Evolutionary conservation across 2,888 invertebrate species (phyloP).

Genomic region (Molanna angustata): DNA sequence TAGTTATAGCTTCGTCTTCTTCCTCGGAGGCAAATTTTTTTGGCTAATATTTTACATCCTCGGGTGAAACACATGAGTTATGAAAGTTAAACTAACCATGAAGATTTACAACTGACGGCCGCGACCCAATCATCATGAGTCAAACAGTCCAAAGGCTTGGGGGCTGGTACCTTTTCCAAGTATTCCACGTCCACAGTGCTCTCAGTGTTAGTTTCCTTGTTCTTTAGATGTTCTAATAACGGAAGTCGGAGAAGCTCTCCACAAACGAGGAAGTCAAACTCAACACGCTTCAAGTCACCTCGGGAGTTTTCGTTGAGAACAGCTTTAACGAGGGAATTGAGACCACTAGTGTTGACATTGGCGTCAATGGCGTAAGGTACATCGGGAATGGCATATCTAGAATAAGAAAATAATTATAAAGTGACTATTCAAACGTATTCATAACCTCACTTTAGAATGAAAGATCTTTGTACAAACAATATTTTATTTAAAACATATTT

Average conservation of each 20-base stretch:
- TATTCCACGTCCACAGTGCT: conserved; percentile 88
- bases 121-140: conserved; percentile 99
- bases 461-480: no score
- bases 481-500: no score
- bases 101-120: conserved; percentile 52
- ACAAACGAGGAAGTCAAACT: conserved; percentile 86
- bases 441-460: no score
- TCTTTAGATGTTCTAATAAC: conserved; percentile 72
- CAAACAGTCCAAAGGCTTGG: conserved; percentile 87
- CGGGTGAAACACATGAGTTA: no score
- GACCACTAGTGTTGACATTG: conserved; percentile 62
- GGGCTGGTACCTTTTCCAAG: conserved; percentile 84
- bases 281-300: conserved; percentile 46
- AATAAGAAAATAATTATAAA: conserved; percentile 3
- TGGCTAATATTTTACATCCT: no score
- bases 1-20: no score
- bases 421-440: background rate
- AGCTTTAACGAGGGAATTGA: conserved; percentile 79
- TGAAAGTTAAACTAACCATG: conserved; percentile 26
- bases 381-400: conserved; percentile 84
- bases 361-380: conserved; percentile 80
- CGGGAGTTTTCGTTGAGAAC: conserved; percentile 61
- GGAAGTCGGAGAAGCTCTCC: conserved; percentile 76
- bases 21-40: no score
- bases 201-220: conserved; percentile 77